Evolutionary conservation across 2,888 invertebrate genomes (phyloP).

Genomic region (Heliconius charithonia): DNA sequence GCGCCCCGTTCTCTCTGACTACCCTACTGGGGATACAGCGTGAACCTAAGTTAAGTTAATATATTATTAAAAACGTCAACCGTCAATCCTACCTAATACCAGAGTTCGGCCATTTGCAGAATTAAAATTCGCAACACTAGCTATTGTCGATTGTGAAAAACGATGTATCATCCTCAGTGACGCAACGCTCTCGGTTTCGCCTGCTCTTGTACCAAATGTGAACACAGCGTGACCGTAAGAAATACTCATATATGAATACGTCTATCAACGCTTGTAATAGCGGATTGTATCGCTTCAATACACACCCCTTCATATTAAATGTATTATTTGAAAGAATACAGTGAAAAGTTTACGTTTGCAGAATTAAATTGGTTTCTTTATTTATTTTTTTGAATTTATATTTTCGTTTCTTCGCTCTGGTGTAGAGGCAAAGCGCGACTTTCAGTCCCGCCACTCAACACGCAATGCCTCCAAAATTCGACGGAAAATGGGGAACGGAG

Average conservation of each 20-base stretch:
- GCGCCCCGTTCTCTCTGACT: background rate
- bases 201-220: conserved; percentile 81
- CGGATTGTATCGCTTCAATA: conserved; percentile 40
- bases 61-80: conserved; percentile 40
- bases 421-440: too few relatives aligned
- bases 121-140: conserved; percentile 53
- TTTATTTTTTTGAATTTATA: background rate
- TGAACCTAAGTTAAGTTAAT: too few relatives aligned
- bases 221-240: conserved; percentile 75
- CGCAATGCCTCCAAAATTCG: too few relatives aligned
- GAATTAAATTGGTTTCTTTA: background rate
- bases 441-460: too few relatives aligned
- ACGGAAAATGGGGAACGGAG: too few relatives aligned
- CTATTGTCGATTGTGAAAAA: conserved; percentile 62
- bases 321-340: background rate
- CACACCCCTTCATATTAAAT: conserved; percentile 34
- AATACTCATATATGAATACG: conserved; percentile 68
- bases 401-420: too few relatives aligned
- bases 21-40: too few relatives aligned
- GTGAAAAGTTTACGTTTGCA: background rate
- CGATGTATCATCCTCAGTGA: conserved; percentile 70
- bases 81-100: conserved; percentile 39
- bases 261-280: conserved; percentile 52
- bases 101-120: conserved; percentile 46
- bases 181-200: conserved; percentile 81